These are phyloP conservation scores for Etheostoma perlongum DNA, from an alignment of 2,797 vertebrate genomes.

Conservation along the genomic window DNA sequence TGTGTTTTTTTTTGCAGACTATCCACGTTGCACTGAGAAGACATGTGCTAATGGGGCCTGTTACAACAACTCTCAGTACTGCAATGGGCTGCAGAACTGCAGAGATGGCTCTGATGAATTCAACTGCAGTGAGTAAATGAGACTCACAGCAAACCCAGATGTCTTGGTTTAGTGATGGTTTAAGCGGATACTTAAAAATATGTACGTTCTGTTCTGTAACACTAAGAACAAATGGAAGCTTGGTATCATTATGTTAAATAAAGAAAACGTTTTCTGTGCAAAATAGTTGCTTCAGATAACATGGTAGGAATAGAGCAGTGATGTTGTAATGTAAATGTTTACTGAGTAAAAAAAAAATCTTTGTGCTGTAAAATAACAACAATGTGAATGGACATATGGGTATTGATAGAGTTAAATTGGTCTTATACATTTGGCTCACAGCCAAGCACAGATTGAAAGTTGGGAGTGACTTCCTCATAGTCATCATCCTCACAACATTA, in stretches of 20 bases:
- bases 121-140: constrained; percentile 81
- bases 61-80: constrained; percentile 80
- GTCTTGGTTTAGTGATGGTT: background rate
- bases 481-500: background rate
- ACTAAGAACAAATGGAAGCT: background rate
- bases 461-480: background rate
- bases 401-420: background rate
- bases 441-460: background rate
- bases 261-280: background rate
- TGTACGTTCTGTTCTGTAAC: background rate
- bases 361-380: background rate
- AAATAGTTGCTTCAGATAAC: background rate
- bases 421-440: background rate
- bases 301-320: background rate
- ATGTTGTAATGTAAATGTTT: background rate
- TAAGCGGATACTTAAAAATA: background rate
- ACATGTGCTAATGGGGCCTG: constrained; percentile 83
- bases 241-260: too few species aligned
- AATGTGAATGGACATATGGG: background rate
- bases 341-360: background rate
- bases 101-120: constrained; percentile 84
- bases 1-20: constrained; percentile 67
- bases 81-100: constrained; percentile 80
- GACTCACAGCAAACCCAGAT: background rate
- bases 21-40: constrained; percentile 79